These are phyloP conservation scores for Pangasianodon gigas DNA, from an alignment of 2,113 vertebrate genomes.

Conservation along the genomic window DNA sequence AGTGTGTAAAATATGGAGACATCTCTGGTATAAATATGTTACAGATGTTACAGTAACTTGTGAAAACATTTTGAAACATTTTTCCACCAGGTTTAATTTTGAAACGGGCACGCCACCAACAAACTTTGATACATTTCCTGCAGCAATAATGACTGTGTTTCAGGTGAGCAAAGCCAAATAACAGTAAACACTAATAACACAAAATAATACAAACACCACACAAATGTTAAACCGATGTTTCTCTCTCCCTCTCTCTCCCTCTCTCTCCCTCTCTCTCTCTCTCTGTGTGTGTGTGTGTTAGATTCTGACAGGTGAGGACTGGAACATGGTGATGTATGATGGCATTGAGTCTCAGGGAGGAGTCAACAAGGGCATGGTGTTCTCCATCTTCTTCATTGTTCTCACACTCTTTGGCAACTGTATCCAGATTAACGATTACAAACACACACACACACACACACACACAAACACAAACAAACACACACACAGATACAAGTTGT, in stretches of 20 bases:
- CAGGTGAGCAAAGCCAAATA: conserved; percentile 76
- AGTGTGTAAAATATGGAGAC: background rate
- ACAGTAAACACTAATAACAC: background rate
- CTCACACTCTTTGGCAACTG: conserved; percentile 97
- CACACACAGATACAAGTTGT: conserved; percentile 3
- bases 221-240: background rate
- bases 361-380: conserved; percentile 92
- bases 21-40: background rate
- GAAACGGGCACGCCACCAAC: conserved; percentile 88
- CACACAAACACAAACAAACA: conserved; percentile 21
- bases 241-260: background rate
- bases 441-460: conserved; percentile 16
- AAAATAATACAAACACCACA: background rate
- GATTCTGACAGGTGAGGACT: conserved; percentile 92
- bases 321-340: conserved; percentile 95
- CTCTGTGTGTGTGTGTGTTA: conserved; percentile 41
- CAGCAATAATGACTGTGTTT: conserved; percentile 99
- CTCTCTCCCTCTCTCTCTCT: background rate
- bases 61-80: background rate
- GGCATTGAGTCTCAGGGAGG: conserved; percentile 94
- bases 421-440: conserved; percentile 73
- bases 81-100: conserved; percentile 79
- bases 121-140: conserved; percentile 97
- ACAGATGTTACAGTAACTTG: background rate
- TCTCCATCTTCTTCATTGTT: conserved; percentile 94